These are phyloP conservation scores for Serilophus lunatus DNA, from an alignment of 2,113 vertebrate species.

Conservation along the genomic window DNA sequence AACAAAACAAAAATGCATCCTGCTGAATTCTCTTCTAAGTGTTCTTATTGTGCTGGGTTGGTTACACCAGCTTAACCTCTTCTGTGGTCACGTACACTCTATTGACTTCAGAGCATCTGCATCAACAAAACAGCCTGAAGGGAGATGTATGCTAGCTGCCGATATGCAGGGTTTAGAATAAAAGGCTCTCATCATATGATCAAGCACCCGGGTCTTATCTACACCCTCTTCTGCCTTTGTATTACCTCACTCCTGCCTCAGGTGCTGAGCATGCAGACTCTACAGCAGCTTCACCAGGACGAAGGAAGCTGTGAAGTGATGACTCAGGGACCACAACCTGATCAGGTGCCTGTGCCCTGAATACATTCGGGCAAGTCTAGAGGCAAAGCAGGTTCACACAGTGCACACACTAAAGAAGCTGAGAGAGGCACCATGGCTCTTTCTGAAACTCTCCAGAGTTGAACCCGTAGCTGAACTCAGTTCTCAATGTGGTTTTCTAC, in stretches of 20 bases:
- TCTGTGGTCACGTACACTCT: background rate
- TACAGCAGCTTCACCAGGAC: background rate
- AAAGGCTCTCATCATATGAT: background rate
- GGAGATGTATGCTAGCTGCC: background rate
- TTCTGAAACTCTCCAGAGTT: background rate
- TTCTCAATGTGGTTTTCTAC: background rate
- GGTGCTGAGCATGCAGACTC: background rate
- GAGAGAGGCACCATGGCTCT: background rate
- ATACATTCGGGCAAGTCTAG: background rate
- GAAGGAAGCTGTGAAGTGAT: background rate
- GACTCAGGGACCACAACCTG: background rate
- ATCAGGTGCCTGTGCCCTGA: background rate
- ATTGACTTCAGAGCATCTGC: background rate
- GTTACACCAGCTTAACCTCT: slow-evolving; percentile 11
- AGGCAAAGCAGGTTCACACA: background rate
- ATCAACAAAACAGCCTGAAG: background rate
- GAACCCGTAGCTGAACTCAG: background rate
- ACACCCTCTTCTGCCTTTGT: background rate
- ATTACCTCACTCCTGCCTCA: background rate
- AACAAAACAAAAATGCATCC: background rate
- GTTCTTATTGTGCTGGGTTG: background rate
- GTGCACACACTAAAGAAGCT: background rate
- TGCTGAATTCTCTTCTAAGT: background rate
- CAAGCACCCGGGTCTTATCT: background rate
- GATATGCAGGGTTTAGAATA: background rate